Evolutionary conservation across 1,140 invertebrate genomes (phyloP).

Genomic region (Ceratoteleas bidentatus): DNA sequence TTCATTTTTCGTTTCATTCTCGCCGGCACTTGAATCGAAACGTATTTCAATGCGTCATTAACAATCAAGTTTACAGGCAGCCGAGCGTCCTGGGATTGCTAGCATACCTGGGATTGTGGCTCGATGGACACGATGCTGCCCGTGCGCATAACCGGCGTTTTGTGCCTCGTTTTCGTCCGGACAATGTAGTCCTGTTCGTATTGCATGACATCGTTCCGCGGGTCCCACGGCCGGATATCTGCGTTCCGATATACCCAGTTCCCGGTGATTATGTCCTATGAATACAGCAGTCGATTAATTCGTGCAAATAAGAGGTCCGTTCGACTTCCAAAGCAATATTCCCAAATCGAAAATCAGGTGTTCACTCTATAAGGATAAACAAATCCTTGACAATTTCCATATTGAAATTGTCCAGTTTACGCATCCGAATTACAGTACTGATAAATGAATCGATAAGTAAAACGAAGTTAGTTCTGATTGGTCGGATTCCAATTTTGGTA

Average conservation of each 20-base stretch:
- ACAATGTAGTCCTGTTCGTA: conserved; percentile 89
- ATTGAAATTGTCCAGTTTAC: no score
- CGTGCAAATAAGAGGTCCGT: neutral
- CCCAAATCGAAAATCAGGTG: no score
- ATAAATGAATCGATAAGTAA: no score
- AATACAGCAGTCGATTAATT: neutral
- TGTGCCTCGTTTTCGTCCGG: conserved; percentile 87
- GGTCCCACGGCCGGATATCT: conserved; percentile 90
- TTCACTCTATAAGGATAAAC: no score
- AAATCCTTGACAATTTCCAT: no score
- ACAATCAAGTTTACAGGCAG: neutral
- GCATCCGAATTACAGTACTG: no score
- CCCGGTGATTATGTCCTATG: conserved; percentile 83
- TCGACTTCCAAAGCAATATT: no score
- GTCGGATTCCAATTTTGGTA: no score
- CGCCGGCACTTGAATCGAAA: no score
- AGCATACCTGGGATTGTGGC: conserved; percentile 80
- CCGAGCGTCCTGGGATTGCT: no score
- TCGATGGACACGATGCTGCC: conserved; percentile 84
- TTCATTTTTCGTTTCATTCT: neutral
- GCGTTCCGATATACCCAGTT: conserved; percentile 91
- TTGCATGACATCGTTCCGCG: conserved; percentile 90
- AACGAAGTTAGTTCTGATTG: no score
- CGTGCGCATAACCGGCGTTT: conserved; percentile 86
- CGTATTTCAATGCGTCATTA: neutral